phyloP scores from a whole-genome alignment of 2,113 vertebrate genomes.

The Ibidorhyncha struthersii region DNA sequence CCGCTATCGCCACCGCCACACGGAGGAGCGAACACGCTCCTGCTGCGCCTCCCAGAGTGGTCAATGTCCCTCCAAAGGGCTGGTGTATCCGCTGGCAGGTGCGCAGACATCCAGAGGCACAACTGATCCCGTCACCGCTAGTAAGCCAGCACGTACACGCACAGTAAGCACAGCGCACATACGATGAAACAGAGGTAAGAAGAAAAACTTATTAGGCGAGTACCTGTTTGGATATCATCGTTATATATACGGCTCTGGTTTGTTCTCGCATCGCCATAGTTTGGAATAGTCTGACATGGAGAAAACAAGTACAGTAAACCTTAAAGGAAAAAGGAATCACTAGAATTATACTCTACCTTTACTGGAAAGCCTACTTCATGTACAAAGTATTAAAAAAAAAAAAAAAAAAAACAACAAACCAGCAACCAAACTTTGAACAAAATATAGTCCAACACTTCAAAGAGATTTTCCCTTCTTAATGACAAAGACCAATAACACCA shows the following conservation, averaged over 20 bases:
- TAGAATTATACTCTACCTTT: neutral
- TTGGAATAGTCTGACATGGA: neutral
- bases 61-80: accelerated
- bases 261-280: neutral
- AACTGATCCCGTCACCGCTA: accelerated
- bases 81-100: too few species aligned
- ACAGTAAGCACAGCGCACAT: accelerated
- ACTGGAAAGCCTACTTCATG: neutral
- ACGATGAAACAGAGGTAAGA: neutral
- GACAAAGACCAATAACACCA: neutral
- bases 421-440: neutral
- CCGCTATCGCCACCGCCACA: accelerated
- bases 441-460: neutral
- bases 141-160: neutral
- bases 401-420: too few species aligned
- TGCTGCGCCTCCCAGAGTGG: accelerated
- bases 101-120: neutral
- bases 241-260: accelerated
- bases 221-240: neutral
- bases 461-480: neutral
- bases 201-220: neutral
- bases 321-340: neutral
- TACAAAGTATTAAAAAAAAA: neutral
- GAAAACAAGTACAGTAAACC: neutral
- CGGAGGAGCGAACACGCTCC: neutral